These are phyloP conservation scores for Danio jaintianensis DNA, from an alignment of 2,797 vertebrate species.

Conservation along the genomic window DNA sequence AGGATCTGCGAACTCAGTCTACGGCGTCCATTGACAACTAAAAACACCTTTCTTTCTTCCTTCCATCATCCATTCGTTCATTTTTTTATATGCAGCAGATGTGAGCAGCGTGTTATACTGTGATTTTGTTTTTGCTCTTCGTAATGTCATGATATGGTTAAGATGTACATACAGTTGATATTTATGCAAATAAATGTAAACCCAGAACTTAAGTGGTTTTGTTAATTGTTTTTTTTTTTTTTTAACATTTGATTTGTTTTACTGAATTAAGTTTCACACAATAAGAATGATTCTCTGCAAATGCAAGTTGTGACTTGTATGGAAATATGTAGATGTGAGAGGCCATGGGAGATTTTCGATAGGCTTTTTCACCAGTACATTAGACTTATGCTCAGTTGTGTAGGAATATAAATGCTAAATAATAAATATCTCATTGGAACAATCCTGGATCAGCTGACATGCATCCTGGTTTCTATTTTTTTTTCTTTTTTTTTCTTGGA, in stretches of 20 bases:
- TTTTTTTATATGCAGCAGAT: constrained; percentile 59
- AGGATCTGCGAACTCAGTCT: constrained; percentile 46
- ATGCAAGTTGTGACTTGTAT: background rate
- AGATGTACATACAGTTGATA: constrained; percentile 77
- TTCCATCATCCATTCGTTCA: constrained; percentile 19
- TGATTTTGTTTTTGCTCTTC: constrained; percentile 59
- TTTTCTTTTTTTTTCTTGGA: background rate
- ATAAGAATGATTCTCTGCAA: background rate
- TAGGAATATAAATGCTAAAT: background rate
- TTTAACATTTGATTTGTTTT: background rate
- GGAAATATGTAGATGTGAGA: background rate
- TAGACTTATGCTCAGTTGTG: background rate
- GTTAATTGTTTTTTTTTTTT: background rate
- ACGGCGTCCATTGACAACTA: constrained; percentile 64
- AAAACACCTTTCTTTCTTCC: constrained; percentile 27
- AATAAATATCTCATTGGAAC: constrained; percentile 25
- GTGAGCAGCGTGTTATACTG: constrained; percentile 59
- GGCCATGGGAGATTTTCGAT: background rate
- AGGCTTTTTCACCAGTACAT: background rate
- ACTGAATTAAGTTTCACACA: too few relatives aligned
- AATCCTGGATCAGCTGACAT: background rate
- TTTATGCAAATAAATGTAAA: constrained; percentile 81
- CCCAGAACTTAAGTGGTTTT: background rate
- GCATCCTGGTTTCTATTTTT: background rate
- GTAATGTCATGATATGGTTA: constrained; percentile 46